Base-by-base conservation (phyloP, 1,140 invertebrate species). In the Calycopis cecrops region DNA sequence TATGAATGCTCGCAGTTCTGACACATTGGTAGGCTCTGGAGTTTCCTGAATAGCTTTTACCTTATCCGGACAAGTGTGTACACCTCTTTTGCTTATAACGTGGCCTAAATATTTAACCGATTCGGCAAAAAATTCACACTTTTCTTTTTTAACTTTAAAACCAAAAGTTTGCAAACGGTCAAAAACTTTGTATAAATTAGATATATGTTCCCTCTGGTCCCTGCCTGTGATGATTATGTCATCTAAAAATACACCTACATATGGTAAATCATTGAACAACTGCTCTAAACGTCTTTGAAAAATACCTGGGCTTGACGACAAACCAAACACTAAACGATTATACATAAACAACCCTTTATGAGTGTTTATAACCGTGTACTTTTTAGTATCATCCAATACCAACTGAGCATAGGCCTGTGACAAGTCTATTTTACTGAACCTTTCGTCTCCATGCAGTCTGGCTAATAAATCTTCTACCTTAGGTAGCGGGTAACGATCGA, bases 371-470 rank as follows among this genome's bases (percentile, higher is more conserved):
- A 65, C 65, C 0, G 67, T 69, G 34, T 57, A 71, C 42, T 60
- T 59, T n/a, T 48, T 57, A 1, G 60, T 37, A 17, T 71, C 69
- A 42, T 75, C 71, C n/a, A 85, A 17, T 35, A 59, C 58, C 33
- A 85, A 49, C 63, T 87, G 82, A 14, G 71, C 68, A 58, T 85
- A 88, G 0, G 79, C 79, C 35, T 77, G 67, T 1, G 63, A 73
- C 18, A 88, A 60, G 63, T 87, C 80, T 1, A 76, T 55, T 69
- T 83, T 87, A 38, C 59, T 28, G n/a, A n/a, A n/a, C n/a, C n/a
- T n/a, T n/a, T n/a, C n/a, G n/a, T n/a, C n/a, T n/a, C n/a, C n/a
- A n/a, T n/a, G n/a, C n/a, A n/a, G n/a, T n/a, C n/a, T n/a, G n/a
- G n/a, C n/a, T n/a, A n/a, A n/a, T n/a, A 28, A 54, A 48, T 85